phyloP scores from a whole-genome alignment of 2,113 vertebrate genomes.

The Pyxicephalus adspersus region DNA sequence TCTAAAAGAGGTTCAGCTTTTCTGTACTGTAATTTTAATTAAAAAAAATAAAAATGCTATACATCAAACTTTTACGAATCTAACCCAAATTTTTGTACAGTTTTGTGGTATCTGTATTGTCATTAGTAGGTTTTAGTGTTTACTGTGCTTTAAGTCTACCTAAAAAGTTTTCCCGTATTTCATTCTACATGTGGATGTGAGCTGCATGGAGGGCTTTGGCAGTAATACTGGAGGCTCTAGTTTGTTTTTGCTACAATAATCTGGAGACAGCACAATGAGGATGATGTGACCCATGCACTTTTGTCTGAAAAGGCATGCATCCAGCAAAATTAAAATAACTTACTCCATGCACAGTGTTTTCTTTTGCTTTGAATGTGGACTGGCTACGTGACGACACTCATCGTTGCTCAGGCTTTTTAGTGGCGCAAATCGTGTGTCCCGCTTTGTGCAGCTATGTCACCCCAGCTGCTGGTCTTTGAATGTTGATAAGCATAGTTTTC shows the following conservation, averaged over 20 bases:
- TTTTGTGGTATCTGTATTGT: too few species aligned
- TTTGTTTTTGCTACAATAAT: slow-evolving; percentile 14
- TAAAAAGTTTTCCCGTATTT: too few species aligned
- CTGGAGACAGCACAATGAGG: slow-evolving; percentile 6
- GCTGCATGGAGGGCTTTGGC: background rate
- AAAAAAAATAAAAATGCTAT: too few species aligned
- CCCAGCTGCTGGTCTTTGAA: slow-evolving; percentile 3
- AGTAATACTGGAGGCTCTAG: background rate
- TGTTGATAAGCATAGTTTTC: background rate
- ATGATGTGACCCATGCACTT: slow-evolving; percentile 31
- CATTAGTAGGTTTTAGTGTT: too few species aligned
- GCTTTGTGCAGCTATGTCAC: background rate
- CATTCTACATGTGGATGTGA: background rate
- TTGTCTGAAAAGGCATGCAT: slow-evolving; percentile 19
- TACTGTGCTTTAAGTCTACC: too few species aligned
- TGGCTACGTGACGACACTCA: slow-evolving; percentile 24
- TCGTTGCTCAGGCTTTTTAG: background rate
- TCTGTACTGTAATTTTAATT: too few species aligned
- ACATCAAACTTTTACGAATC: too few species aligned
- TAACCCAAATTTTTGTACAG: too few species aligned
- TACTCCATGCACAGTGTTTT: slow-evolving; percentile 3
- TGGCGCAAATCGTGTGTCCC: background rate
- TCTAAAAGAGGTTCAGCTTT: too few species aligned
- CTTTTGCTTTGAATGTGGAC: slow-evolving; percentile 5
- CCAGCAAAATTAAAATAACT: slow-evolving; percentile 7